Base-by-base conservation (phyloP, 1,140 invertebrate genomes). In the Trypoxylus dichotomus region DNA sequence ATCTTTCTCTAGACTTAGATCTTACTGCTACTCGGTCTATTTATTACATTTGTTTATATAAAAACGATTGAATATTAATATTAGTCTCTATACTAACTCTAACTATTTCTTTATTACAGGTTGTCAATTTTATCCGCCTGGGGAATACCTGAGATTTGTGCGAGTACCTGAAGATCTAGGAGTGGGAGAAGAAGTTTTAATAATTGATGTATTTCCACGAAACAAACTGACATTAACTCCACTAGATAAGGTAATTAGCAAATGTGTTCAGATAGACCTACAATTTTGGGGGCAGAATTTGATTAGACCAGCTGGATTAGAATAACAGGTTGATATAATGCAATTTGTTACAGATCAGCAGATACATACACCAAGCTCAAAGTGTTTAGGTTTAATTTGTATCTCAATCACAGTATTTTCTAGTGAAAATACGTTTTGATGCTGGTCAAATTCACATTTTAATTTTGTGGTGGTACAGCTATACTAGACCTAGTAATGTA, bases 61-160 rank as follows among this genome's bases (percentile, higher is more conserved):
- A n/a, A 72, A 15, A 72, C 8, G 10, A 27, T 13, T 15, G 37
- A 42, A 19, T 54, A 37, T 8, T 37, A 37, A 37, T 37, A 37
- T 37, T n/a, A n/a, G n/a, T n/a, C n/a, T 37, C 32, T 0, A 8
- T 37, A 37, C 0, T 37, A 3, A 32, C 27, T 54, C 42, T 32
- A 27, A 47, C 73, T 74, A 37, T 75, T 80, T 78, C 32, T 82
- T 86, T 84, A 42, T 91, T 90, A 0, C 87, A 94, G 94, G 91
- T 85, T 95, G 94, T 84, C 92, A 94, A 85, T 94, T 95, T 85
- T 93, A 93, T 83, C 93, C 93, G 0, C 84, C 90, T 0, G 93
- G 93, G 7, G 93, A 94, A 83, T 94, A 94, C 80, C 83, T 94
- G 76, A 89, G 93, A 78, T 94, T 95, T 82, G 92, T 94, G 5